Conservation (phyloP, 2,113 vertebrate genomes). For the Phrynocephalus versicolor region DNA sequence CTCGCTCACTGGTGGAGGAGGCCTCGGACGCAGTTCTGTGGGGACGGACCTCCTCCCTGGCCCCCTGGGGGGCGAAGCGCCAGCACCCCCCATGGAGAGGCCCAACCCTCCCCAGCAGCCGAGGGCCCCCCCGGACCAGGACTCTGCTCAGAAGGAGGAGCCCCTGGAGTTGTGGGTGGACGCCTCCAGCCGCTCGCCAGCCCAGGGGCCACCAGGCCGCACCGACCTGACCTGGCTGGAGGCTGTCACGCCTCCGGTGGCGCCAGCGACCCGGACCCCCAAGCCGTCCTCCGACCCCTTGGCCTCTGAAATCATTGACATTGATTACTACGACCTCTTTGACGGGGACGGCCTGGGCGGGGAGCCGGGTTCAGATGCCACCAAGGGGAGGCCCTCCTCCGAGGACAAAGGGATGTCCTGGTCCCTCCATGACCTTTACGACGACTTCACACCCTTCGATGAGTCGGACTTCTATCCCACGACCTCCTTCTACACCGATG, state of each 20-base stretch:
- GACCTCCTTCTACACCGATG: constrained; percentile 81
- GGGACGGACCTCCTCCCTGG: constrained; percentile 74
- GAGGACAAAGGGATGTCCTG: constrained; percentile 81
- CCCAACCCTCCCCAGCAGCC: background rate
- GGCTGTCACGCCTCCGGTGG: constrained; percentile 59
- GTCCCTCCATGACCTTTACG: constrained; percentile 84
- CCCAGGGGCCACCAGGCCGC: constrained; percentile 62
- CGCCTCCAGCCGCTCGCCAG: constrained; percentile 62
- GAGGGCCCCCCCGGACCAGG: constrained; percentile 21
- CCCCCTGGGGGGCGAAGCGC: constrained; percentile 20
- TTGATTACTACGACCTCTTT: constrained; percentile 84
- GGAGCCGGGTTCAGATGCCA: constrained; percentile 53
- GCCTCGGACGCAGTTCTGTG: constrained; percentile 69
- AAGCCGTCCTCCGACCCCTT: constrained; percentile 50
- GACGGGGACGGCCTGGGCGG: constrained; percentile 62
- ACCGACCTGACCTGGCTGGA: constrained; percentile 72
- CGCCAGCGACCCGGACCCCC: constrained; percentile 37
- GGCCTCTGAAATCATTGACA: constrained; percentile 75
- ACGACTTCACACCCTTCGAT: constrained; percentile 89
- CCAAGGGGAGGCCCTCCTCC: constrained; percentile 5
- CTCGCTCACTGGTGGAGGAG: background rate
- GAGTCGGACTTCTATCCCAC: constrained; percentile 85
- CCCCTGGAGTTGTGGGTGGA: constrained; percentile 53
- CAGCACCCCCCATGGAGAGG: constrained; percentile 18
- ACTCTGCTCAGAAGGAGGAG: constrained; percentile 60